Base-by-base conservation (phyloP, 2,888 invertebrate species). In the Chrysolina haemoptera region DNA sequence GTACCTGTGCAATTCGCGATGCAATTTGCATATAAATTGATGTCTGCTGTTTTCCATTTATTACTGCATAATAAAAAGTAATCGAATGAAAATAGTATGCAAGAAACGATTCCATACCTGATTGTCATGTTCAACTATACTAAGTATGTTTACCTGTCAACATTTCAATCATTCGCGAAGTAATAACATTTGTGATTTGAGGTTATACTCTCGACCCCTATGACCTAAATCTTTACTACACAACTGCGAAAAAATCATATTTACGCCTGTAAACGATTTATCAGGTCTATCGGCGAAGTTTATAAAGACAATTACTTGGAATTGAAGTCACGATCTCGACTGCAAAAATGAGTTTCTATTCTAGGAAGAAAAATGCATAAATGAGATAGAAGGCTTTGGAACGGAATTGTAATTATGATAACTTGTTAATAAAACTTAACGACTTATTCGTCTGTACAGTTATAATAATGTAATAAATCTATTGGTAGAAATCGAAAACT, bases 271-370 rank as follows among this genome's bases (percentile, higher is more conserved):
- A 68, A 48, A 22, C 59, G 46, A 71, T 68, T 71, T 68, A 71
- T 74, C 74, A 68, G 71, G 63, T 68, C 68, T 64, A 68, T 64
- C 71, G 74, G 74, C 71, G 43, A 68, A 59, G 50, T 48, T 70
- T 63, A 62, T 40, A 74, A 35, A 74, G 70, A 68, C 70, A 74
- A 74, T 74, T 74, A 74, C 74, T 62, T 41, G 70, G 68, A 71
- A 74, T 48, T 50, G 48, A 48, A 71, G 71, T 74, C 71, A 70
- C 74, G 74, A 74, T 68, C 53, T 53, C 67, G 67, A 55, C 53
- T 22, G 35, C 55, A 55, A 67, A 59, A 67, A 67, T 67, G 67
- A 53, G 53, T 53, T 67, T 67, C 40, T 20, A 41, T 53, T 53
- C 50, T 50, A 70, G 67, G 70, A 66, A 48, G 20, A 73, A 70